Conservation (phyloP, 2,113 vertebrate species). For the Carassius auratus region DNA sequence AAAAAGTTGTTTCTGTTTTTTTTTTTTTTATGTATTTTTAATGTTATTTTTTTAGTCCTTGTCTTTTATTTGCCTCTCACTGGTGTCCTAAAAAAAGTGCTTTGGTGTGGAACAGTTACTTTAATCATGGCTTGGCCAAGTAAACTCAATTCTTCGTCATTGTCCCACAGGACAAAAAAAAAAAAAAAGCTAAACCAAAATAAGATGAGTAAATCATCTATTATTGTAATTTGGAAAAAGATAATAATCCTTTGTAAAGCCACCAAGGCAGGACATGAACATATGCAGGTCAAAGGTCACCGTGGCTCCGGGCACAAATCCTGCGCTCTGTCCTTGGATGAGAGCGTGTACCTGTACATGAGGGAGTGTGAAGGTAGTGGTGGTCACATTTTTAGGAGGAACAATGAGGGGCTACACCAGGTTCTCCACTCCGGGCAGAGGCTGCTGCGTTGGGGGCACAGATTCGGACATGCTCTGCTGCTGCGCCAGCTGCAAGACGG, state of each 20-base stretch:
- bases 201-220: slow-evolving; percentile 16
- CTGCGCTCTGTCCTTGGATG: slow-evolving; percentile 58
- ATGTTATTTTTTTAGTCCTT: slow-evolving; percentile 64
- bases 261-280: slow-evolving; percentile 47
- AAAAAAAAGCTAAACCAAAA: slow-evolving; percentile 45
- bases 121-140: slow-evolving; percentile 55
- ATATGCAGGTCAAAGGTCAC: slow-evolving; percentile 46
- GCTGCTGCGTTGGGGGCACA: slow-evolving; percentile 79
- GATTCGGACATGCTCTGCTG: slow-evolving; percentile 83
- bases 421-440: slow-evolving; percentile 90
- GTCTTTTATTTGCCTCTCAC: slow-evolving; percentile 60
- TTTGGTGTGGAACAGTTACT: slow-evolving; percentile 80
- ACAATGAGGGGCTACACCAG: slow-evolving; percentile 82
- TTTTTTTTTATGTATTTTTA: slow-evolving; percentile 26
- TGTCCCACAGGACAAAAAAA: slow-evolving; percentile 51
- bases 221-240: slow-evolving; percentile 30
- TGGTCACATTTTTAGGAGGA: slow-evolving; percentile 15
- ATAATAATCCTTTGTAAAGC: slow-evolving; percentile 57
- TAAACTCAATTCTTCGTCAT: slow-evolving; percentile 63
- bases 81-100: slow-evolving; percentile 79
- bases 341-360: slow-evolving; percentile 66
- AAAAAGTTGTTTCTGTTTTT: slow-evolving; percentile 36
- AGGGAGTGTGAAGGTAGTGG: slow-evolving; percentile 51
- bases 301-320: slow-evolving; percentile 58
- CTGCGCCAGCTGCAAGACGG: slow-evolving; percentile 93